Base-by-base conservation (phyloP, 2,797 vertebrate genomes). In the Pyrocephalus nanus region DNA sequence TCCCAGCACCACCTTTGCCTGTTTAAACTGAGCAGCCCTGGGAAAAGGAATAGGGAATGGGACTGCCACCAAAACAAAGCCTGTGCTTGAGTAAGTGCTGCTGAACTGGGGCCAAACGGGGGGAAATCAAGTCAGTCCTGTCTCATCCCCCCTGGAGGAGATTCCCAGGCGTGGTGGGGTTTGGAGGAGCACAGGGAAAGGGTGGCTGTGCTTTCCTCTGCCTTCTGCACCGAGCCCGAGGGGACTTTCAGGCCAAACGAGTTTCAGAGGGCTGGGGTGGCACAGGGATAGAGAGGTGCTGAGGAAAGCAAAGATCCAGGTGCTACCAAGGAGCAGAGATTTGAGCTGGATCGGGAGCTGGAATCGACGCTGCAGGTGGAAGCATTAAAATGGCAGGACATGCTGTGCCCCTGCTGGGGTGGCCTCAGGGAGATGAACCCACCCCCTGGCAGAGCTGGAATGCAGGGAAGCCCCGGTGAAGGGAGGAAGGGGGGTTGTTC, bases 41-140 rank as follows among this genome's bases (percentile, higher is more conserved):
- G 60, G 48, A 80, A 54, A 62, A 83, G 51, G 48, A 43, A 14
- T 2, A 11, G 53, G 57, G 81, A 80, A 58, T 40, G 17, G 34
- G 29, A 43, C 80, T 84, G 84, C 88, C 4, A 3, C 82, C 66
- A 42, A 25, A 57, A 34, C 0, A 0, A 69, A 82, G 40, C 27
- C 11, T 30, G 38, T 9, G 48, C 88, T 65, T 55, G 40, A 90
- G 60, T 8, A 51, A 85, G 53, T 2, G 4, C 16, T 0, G 4
- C 86, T 84, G 88, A 94, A 58, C 65, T 45, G 83, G 62, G 74
- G 88, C 88, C 90, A 83, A 12, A 84, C 20, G 13, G 38, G 32
- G 72, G 54, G 84, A 83, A 77, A 91, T 89, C 81, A 36, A 85
- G 81, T 89, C 85, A 79, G 64, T 91, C 92, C 85, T 79, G 92